Evolutionary conservation across 2,888 invertebrate species (phyloP).

Genomic region (Diplazon laetatorius): DNA sequence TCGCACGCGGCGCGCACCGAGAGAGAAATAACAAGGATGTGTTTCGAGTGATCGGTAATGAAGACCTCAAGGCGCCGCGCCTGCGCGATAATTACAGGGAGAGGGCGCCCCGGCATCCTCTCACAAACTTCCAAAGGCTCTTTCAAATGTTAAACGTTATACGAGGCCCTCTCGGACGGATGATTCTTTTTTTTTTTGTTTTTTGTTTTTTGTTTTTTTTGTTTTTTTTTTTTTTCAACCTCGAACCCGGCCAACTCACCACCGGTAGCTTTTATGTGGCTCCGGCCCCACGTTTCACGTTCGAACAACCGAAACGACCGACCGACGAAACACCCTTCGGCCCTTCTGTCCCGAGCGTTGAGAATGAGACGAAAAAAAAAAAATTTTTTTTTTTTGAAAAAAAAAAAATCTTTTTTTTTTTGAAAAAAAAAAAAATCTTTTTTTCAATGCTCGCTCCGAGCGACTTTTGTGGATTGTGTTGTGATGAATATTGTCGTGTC

Average conservation of each 20-base stretch:
- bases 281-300: slow-evolving; percentile 64
- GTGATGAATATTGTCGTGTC: not conserved
- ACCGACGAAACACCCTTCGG: slow-evolving; percentile 28
- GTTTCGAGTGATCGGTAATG: slow-evolving; percentile 79
- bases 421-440: slow-evolving; percentile 34
- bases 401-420: too few relatives aligned
- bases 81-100: slow-evolving; percentile 82
- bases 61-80: slow-evolving; percentile 83
- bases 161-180: slow-evolving; percentile 62
- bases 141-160: slow-evolving; percentile 82
- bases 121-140: slow-evolving; percentile 82
- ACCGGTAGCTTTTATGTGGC: slow-evolving; percentile 80
- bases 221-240: too few relatives aligned
- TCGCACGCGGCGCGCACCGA: slow-evolving; percentile 75
- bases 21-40: slow-evolving; percentile 82
- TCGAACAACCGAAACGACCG: slow-evolving; percentile 47
- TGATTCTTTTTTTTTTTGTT: too few relatives aligned
- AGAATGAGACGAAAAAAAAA: not conserved
- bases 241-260: slow-evolving; percentile 68
- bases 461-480: slow-evolving; percentile 17
- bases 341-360: slow-evolving; percentile 17
- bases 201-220: too few relatives aligned
- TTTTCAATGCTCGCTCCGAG: slow-evolving; percentile 49
- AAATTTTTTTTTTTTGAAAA: too few relatives aligned
- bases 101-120: too few relatives aligned